Base-by-base conservation (phyloP, 2,888 invertebrate species). In the Podotricha telesiphe region DNA sequence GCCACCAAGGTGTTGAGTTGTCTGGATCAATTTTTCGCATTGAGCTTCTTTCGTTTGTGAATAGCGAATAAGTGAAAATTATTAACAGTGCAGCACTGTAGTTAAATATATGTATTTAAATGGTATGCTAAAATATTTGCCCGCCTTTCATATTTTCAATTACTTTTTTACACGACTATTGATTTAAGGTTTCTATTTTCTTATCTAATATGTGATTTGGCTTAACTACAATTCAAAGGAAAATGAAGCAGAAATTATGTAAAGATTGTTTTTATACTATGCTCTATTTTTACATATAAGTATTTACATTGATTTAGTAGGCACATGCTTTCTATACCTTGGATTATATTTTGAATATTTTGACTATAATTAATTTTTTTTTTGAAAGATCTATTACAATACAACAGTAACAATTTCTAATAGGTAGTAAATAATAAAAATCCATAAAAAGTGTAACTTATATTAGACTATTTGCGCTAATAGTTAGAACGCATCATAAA, bases 31-130 rank as follows among this genome's bases (percentile, higher is more conserved):
- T 70, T 67, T 67, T 22, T 40, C 53, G 47, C 45, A 62, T 40
- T 42, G 62, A 67, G 53, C 62, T 47, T 19, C 50, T 53, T 28
- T 47, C 62, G 58, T 65, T 47, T 65, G 58, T 65, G 66, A 70
- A 70, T 64, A 48, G 50, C 8, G 42, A 67, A 66, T 64, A 63
- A 66, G 69, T 53, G 63, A 71, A 47, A 56, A 71, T 53, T 66
- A 63, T 68, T 68, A 65, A 62, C 45, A 22, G 47, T 51, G 56
- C 37, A 50, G 48, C 61, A n/a, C n/a, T 22, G 20, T 61, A 64
- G 15, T 59, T 53, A 20, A n/a, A 53, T 50, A 22, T 22, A 47
- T 34, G 45, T 53, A 67, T 67, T 53, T 15, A 47, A 70, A 53
- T 42, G 19, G 53, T 53, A 53, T 64, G 22, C 67, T 53, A 53